Evolutionary conservation across 2,797 vertebrate species (phyloP), one percentile per base, ranked within the genome.

Genomic region (Coregonus sp.): DNA sequence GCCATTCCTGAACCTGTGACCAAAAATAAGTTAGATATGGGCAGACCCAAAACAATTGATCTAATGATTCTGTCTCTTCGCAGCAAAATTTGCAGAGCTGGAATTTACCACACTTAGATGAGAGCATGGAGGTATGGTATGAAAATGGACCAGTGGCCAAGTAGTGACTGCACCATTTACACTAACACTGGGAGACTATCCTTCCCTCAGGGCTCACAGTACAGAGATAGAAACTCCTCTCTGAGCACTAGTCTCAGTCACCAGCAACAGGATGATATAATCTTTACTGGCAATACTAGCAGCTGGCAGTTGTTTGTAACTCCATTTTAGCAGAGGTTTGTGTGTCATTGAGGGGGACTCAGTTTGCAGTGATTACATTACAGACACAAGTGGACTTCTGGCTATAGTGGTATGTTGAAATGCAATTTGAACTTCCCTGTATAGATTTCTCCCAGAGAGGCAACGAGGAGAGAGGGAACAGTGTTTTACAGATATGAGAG

Each of bases 361-460:
- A 52, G 37, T 82, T 80, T 72, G 50, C 78, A 14, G 72, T 73
- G 54, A 76, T 80, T 80, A 75, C 75, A 77, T 77, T 77, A 79
- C 52, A 72, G 56, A 72, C 7, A 6, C 47, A 71, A 66, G 75
- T 79, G 72, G 75, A 77, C 25, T 66, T 75, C 35, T 75, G 77
- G 75, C 78, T 47, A 70, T 72, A 76, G 77, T 76, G 74, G 72
- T 61, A 79, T 50, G 78, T 35, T 1, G 37, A 79, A 84, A 84
- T 79, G 65, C 54, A 80, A 78, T 82, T 73, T 73, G 73, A 72
- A 75, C 74, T 72, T 67, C 37, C n/a, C 18, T 59, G 54, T 78
- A 75, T 73, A 66, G 67, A 59, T 71, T 71, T 70, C n/a, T 70
- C 47, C 40, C 65, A 35, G 2, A 67, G 31, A 67, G 31, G 20